Base-by-base conservation (phyloP, 2,888 invertebrate genomes). In the Tetanocera ferruginea region DNA sequence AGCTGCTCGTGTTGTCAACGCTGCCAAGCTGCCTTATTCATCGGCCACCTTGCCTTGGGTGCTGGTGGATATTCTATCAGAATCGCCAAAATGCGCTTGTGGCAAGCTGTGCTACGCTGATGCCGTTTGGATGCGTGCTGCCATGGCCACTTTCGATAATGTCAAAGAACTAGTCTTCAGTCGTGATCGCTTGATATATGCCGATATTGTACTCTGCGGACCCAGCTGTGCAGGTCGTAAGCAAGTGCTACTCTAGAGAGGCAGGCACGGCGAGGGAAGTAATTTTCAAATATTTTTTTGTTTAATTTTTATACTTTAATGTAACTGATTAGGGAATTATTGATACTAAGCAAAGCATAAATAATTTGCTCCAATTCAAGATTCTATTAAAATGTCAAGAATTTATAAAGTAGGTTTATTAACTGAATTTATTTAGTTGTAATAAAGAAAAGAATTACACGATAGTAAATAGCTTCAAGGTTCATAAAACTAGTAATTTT, bases 101-200 rank as follows among this genome's bases (percentile, higher is more conserved):
- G 88, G 89, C 3, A 85, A 85, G 62, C 78, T 89, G 2, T 89
- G 89, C 57, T 89, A 85, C 76, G 84, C 85, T 0, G 81, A 84
- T 17, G 67, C 84, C 0, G 81, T 89, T 2, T 76, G 86, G 49
- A 86, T 87, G 67, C 86, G 89, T 9, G 87, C 87, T 0, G 82
- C 84, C 1, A 83, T 87, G 80, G 85, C 88, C 0, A 87, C 86
- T 43, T 85, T 89, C 73, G 83, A 84, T 23, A 87, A 88, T 78
- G 84, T 89, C 23, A 89, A 88, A 67, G 82, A 87, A 76, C 83
- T 89, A 1, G 84, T 87, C 0, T 88, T 88, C 43, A 89, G 88
- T 77, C 85, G 89, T 8, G 88, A 88, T 82, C 88, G 87, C 78
- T 82, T 87, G 69, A 89, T 89, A 57, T 89, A 89, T 79, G 85